A percentile compares a stretch with the other conserved stretches of the same genome.
Evolutionary conservation across 2,888 invertebrate species (phyloP).

Genomic region (Eretmocerus hayati): DNA sequence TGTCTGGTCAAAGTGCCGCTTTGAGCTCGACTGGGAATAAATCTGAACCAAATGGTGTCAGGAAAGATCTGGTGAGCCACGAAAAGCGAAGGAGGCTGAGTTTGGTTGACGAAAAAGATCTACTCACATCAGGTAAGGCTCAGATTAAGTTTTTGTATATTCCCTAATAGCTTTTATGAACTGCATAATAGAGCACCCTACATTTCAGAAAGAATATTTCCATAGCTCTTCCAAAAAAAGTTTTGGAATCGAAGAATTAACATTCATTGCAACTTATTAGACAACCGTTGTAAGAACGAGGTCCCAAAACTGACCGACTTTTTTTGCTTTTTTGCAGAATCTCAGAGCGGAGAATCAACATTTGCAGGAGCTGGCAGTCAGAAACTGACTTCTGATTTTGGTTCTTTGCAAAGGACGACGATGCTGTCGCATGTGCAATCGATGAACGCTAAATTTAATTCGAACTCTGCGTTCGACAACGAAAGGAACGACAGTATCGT

Average conservation of each 20-base stretch:
- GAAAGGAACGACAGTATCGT: constrained; percentile 24
- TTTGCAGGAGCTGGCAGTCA: constrained; percentile 29
- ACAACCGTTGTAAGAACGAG: too few species aligned
- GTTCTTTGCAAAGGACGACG: constrained; percentile 2
- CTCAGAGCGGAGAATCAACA: constrained; percentile 40
- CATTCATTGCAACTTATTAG: too few species aligned
- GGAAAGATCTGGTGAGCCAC: constrained; percentile 49
- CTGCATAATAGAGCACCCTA: too few species aligned
- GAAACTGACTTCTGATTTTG: constrained; percentile 21
- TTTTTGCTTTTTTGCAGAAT: constrained; percentile 37
- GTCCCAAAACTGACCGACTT: too few species aligned
- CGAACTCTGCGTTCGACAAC: constrained; percentile 32
- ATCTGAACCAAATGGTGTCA: constrained; percentile 53
- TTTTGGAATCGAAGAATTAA: too few species aligned
- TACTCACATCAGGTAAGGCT: constrained; percentile 39
- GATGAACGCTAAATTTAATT: constrained; percentile 26
- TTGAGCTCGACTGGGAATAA: constrained; percentile 31
- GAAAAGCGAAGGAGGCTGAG: constrained; percentile 60
- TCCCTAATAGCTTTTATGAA: too few species aligned
- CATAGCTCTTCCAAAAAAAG: too few species aligned
- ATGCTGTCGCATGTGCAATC: constrained; percentile 4
- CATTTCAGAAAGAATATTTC: too few species aligned
- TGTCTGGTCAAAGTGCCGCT: too few species aligned
- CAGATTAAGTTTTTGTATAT: not conserved
- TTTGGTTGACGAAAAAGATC: constrained; percentile 43